phyloP scores from a whole-genome alignment of 1,140 invertebrate species.

The Dinoponera quadriceps region DNA sequence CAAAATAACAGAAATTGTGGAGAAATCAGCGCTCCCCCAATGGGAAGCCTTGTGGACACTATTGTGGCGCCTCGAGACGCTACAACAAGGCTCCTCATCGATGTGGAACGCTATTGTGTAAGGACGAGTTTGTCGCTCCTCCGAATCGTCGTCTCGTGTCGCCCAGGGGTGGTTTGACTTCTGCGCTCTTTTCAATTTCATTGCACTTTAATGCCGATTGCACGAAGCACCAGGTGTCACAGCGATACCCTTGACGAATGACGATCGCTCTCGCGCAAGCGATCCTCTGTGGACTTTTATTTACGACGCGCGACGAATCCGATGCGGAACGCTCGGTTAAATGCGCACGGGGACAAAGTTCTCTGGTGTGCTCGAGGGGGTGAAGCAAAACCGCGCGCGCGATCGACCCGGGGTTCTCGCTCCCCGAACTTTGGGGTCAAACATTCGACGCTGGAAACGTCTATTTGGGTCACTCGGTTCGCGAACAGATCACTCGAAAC shows the following conservation, averaged over 20 bases:
- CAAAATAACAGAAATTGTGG: slow-evolving; percentile 67
- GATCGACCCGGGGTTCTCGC: slow-evolving; percentile 44
- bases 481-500: slow-evolving; percentile 57
- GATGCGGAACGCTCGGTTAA: slow-evolving; percentile 45
- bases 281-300: slow-evolving; percentile 48
- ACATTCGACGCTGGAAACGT: slow-evolving; percentile 42
- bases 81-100: not conserved
- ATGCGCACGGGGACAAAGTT: slow-evolving; percentile 53
- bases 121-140: slow-evolving; percentile 36
- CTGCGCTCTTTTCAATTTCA: slow-evolving; percentile 45
- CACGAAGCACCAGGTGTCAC: slow-evolving; percentile 60
- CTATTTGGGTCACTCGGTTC: slow-evolving; percentile 59
- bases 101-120: slow-evolving; percentile 55
- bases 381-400: slow-evolving; percentile 35
- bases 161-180: slow-evolving; percentile 46
- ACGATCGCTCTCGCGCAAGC: slow-evolving; percentile 3
- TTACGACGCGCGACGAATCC: slow-evolving; percentile 39
- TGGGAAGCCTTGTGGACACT: too few species aligned
- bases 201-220: slow-evolving; percentile 69
- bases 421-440: slow-evolving; percentile 46
- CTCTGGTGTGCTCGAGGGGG: slow-evolving; percentile 17
- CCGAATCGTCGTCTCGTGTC: slow-evolving; percentile 15
- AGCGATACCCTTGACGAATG: slow-evolving; percentile 21
- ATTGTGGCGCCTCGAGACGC: slow-evolving; percentile 33
- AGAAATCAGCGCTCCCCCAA: slow-evolving; percentile 51